Evolutionary conservation across 1,140 invertebrate species (phyloP), one percentile per base, ranked within the genome.

Genomic region (Riptortus pedestris): DNA sequence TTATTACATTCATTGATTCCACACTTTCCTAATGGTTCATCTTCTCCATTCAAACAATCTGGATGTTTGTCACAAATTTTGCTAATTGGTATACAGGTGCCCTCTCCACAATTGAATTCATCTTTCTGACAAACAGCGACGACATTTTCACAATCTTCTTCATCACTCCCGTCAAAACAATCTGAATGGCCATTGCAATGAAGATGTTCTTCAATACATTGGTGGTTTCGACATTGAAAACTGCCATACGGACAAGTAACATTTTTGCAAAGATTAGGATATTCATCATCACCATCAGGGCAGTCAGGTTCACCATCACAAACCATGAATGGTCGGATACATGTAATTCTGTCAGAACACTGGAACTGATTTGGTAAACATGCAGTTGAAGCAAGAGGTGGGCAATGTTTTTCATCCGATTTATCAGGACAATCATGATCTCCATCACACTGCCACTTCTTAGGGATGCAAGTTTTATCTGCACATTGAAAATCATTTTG

Each of bases 221-320:
- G 82, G 26, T 81, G 81, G 76, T 90, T 86, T 7, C 79, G 80
- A 71, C 90, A 93, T 68, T 88, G 86, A 72, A 91, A 92, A 73
- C 92, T 86, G 74, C 90, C 69, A 14, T 68, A n/a, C 75, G 81
- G 67, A 80, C 93, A 90, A 65, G 91, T 87, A 66, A 86, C 74
- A 76, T 91, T 84, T 64, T 81, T 77, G 73, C 89, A 91, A 58
- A 81, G 74, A 62, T 79, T 74, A 0, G 79, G 73, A 0, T 79
- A 78, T 73, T 94, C 91, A 70, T 94, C 91, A 0, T 80, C 83
- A 12, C 87, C 88, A 70, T 91, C 88, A 0, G 85, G 82, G 72
- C 91, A 93, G 73, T 93, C 91, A 5, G 78, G 79, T 69, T 90
- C 85, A 0, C 90, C 90, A 70, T 95, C 91, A 73, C 92, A 95